Evolutionary conservation across 2,797 vertebrate genomes (phyloP).

Genomic region (Syngnathus rostellatus): DNA sequence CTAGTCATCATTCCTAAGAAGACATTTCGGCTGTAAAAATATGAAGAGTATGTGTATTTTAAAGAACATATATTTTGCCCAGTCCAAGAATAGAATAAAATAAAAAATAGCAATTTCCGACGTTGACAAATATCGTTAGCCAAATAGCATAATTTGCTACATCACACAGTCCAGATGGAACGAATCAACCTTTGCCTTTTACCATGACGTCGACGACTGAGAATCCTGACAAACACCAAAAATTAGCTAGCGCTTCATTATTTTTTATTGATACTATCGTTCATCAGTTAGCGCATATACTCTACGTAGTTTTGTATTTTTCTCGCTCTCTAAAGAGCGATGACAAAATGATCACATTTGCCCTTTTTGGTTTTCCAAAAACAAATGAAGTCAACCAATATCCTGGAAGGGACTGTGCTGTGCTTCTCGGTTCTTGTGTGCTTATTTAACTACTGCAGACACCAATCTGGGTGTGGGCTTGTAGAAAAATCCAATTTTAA

Average conservation of each 20-base stretch:
- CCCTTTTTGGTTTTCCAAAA: neutral
- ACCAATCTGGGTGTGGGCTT: neutral
- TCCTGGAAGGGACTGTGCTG: neutral
- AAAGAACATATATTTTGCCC: neutral
- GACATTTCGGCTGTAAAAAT: conserved; percentile 32
- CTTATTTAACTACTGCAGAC: neutral
- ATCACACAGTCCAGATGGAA: too few relatives aligned
- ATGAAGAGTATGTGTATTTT: conserved; percentile 21
- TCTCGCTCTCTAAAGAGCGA: too few relatives aligned
- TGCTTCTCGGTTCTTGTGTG: neutral
- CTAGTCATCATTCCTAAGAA: conserved; percentile 34
- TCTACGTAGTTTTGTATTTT: too few relatives aligned
- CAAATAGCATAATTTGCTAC: too few relatives aligned
- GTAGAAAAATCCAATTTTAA: neutral
- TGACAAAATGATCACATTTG: too few relatives aligned
- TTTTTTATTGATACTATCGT: too few relatives aligned
- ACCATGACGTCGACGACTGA: too few relatives aligned
- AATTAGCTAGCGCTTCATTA: too few relatives aligned
- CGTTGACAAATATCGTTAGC: too few relatives aligned
- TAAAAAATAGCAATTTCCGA: neutral
- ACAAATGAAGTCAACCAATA: neutral
- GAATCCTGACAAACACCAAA: too few relatives aligned
- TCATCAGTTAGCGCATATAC: too few relatives aligned
- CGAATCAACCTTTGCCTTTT: too few relatives aligned
- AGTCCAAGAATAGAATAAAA: neutral